phyloP scores from a whole-genome alignment of 2,797 vertebrate genomes.

The Mallotus villosus region DNA sequence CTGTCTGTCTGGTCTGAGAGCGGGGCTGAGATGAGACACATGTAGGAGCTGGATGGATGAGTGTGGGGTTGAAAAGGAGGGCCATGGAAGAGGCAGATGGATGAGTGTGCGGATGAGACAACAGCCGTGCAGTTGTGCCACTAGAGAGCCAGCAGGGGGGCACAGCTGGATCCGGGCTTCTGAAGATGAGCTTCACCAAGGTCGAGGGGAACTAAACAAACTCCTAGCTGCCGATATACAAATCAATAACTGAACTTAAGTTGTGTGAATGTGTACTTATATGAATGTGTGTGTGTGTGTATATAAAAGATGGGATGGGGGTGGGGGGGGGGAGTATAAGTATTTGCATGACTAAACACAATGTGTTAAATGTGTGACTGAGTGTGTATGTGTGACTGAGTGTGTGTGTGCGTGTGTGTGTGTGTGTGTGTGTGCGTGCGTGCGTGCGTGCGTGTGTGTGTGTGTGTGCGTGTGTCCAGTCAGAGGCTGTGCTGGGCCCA shows the following conservation, averaged over 20 bases:
- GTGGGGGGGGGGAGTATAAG: no score
- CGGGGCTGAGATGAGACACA: slow-evolving; percentile 16
- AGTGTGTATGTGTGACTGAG: slow-evolving; percentile 26
- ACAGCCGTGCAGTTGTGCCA: no score
- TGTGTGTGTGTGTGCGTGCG: slow-evolving; percentile 20
- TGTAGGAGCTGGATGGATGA: slow-evolving; percentile 9
- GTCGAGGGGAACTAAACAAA: no score
- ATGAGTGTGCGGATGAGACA: no score
- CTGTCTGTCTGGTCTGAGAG: slow-evolving; percentile 23
- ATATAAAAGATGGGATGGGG: neutral
- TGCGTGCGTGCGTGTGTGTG: no score
- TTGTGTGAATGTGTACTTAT: slow-evolving; percentile 12
- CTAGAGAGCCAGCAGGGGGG: no score
- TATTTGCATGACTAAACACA: no score
- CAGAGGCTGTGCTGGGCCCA: slow-evolving; percentile 36
- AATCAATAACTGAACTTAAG: neutral
- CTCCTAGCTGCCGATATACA: no score
- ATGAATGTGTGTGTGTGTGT: slow-evolving; percentile 16
- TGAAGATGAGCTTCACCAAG: no score
- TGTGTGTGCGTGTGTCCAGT: slow-evolving; percentile 33
- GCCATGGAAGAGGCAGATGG: no score
- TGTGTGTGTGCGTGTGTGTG: slow-evolving; percentile 29
- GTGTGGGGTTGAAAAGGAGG: neutral
- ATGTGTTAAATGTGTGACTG: slow-evolving; percentile 7
- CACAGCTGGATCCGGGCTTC: no score